Evolutionary conservation across 2,888 invertebrate species (phyloP).

Genomic region (Epirrhoe tristata): DNA sequence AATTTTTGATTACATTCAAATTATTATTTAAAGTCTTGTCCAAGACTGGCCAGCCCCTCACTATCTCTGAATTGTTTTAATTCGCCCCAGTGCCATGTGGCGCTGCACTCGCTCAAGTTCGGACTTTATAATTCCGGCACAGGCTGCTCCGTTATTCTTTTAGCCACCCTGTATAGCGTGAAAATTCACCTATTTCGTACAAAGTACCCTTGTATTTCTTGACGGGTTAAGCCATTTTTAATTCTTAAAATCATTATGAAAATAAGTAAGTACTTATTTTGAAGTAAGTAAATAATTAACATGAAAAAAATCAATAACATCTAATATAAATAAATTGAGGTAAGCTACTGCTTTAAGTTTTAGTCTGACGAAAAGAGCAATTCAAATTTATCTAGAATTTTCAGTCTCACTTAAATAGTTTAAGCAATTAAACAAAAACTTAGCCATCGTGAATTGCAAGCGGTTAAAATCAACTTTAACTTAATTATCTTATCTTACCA

Average conservation of each 20-base stretch:
- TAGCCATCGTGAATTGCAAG: constrained; percentile 31
- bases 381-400: constrained; percentile 29
- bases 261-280: too few species aligned
- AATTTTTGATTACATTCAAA: too few species aligned
- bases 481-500: constrained; percentile 36
- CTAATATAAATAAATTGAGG: not conserved
- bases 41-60: constrained; percentile 21
- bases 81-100: constrained; percentile 66
- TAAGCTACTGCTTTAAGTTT: not conserved
- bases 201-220: not conserved
- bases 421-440: constrained; percentile 39
- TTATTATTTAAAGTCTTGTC: not conserved
- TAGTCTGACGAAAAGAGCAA: constrained; percentile 14
- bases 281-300: not conserved
- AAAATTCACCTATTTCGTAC: constrained; percentile 8
- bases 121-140: constrained; percentile 66
- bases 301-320: not conserved
- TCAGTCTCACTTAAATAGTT: constrained; percentile 35
- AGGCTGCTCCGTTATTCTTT: constrained; percentile 46
- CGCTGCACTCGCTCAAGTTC: constrained; percentile 60
- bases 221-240: not conserved
- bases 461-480: constrained; percentile 38
- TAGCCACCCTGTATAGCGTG: constrained; percentile 25
- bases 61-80: constrained; percentile 51
- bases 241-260: too few species aligned